phyloP scores from a whole-genome alignment of 2,797 vertebrate species.

The Ptychobarbus kaznakovi region DNA sequence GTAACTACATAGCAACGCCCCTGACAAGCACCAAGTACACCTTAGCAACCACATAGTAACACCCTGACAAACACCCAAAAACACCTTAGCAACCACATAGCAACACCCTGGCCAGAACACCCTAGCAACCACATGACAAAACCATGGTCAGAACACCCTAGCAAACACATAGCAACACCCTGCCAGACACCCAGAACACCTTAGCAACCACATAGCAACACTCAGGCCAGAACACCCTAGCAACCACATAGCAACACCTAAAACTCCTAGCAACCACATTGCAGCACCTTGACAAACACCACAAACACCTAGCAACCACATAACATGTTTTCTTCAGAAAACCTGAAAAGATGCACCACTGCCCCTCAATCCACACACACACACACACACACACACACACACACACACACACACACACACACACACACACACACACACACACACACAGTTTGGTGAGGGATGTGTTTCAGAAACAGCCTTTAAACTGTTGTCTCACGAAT shows the following conservation, averaged over 20 bases:
- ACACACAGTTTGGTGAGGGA: conserved; percentile 1
- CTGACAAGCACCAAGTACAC: too few relatives aligned
- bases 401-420: background rate
- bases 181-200: background rate
- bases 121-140: background rate
- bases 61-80: accelerated
- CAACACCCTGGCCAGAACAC: background rate
- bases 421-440: background rate
- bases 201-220: background rate
- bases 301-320: background rate
- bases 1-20: too few relatives aligned
- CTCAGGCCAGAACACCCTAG: background rate
- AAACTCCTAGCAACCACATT: background rate
- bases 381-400: too few relatives aligned
- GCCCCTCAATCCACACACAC: too few relatives aligned
- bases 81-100: background rate
- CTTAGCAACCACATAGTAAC: background rate
- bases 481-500: conserved; percentile 3
- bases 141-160: background rate
- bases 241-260: background rate
- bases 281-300: background rate
- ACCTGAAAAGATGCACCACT: background rate
- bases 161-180: background rate
- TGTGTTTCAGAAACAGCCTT: conserved; percentile 7
- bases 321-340: background rate